Evolutionary conservation across 2,113 vertebrate genomes (phyloP), one percentile per base, ranked within the genome.

Genomic region (Sinocyclocheilus grahami): DNA sequence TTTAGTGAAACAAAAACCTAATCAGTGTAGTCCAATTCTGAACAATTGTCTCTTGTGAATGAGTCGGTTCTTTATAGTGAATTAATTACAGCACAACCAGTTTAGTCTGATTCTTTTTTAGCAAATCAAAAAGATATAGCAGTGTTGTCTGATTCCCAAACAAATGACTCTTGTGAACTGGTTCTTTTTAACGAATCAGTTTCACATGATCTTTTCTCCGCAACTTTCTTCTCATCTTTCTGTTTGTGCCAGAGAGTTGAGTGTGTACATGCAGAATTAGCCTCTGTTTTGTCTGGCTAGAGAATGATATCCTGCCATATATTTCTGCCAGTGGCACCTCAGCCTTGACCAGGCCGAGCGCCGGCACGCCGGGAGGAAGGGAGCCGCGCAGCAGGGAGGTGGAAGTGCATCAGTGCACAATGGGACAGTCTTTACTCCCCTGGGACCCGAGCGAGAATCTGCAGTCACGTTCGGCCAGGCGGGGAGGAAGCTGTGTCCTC

Each of bases 261-360:
- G 33, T 78, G 72, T 63, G 42, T 30, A 39, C 82, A 83, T 74
- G 20, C 82, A 74, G 69, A 74, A 72, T 74, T 10, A 42, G 69
- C 22, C 75, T 91, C 91, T 96, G 94, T 96, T 96, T 95, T 95
- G 95, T 96, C 94, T 96, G 93, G 94, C 92, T 88, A 90, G 92
- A 90, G 92, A 93, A 94, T 93, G 95, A 95, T 95, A 95, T 94
- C 95, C 95, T 95, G 93, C 89, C 84, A 86, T 90, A 90, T 89
- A 90, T 90, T 91, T 89, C 63, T 88, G 72, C 91, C 91, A 92
- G 93, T 91, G 92, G 91, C 92, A 94, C 91, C 94, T 93, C 94
- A 96, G 94, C 95, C 94, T 97, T 96, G 96, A 96, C 94, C 0
- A 84, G 89, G 90, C 90, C 94, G 93, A 95, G 96, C 95, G 92